These are phyloP conservation scores for Acanthosepion lycidas DNA, from an alignment of 2,888 invertebrate genomes.

Conservation along the genomic window DNA sequence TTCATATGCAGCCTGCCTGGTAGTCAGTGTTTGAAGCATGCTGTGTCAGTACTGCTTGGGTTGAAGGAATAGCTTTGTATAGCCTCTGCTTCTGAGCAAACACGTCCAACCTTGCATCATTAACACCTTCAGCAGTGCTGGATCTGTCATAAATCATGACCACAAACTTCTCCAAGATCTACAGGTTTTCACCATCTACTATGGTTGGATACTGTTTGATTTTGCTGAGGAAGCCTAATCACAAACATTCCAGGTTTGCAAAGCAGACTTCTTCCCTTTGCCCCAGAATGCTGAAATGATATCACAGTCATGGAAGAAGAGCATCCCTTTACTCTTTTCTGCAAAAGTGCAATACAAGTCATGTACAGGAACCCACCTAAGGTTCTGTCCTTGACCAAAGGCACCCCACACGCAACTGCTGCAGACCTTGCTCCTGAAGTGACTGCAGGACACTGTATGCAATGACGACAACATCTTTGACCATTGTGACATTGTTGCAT, in stretches of 20 bases:
- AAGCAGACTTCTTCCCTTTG: too few relatives aligned
- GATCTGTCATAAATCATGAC: slow-evolving; percentile 53
- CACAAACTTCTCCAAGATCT: slow-evolving; percentile 53
- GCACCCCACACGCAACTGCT: slow-evolving; percentile 52
- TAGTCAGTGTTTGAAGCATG: slow-evolving; percentile 55
- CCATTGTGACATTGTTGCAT: too few relatives aligned
- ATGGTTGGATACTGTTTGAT: not conserved
- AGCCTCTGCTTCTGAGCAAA: slow-evolving; percentile 47
- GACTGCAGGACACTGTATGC: slow-evolving; percentile 46
- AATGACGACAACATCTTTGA: slow-evolving; percentile 49
- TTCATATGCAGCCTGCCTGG: slow-evolving; percentile 53
- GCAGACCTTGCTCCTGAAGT: slow-evolving; percentile 49
- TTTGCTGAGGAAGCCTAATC: too few relatives aligned
- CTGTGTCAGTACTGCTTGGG: slow-evolving; percentile 50
- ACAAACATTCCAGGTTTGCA: not conserved
- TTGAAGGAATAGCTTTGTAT: slow-evolving; percentile 42
- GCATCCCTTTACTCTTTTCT: slow-evolving; percentile 52
- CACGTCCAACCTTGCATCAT: too few relatives aligned
- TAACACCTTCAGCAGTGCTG: too few relatives aligned
- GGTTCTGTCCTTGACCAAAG: slow-evolving; percentile 53
- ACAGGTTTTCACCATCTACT: slow-evolving; percentile 50
- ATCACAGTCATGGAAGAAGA: slow-evolving; percentile 58
- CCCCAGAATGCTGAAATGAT: slow-evolving; percentile 53
- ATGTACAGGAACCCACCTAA: slow-evolving; percentile 47
- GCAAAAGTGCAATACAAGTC: slow-evolving; percentile 49